Evolutionary conservation across 2,797 vertebrate genomes (phyloP), one percentile per base, ranked within the genome.

Genomic region (Lepilemur septentrionalis): DNA sequence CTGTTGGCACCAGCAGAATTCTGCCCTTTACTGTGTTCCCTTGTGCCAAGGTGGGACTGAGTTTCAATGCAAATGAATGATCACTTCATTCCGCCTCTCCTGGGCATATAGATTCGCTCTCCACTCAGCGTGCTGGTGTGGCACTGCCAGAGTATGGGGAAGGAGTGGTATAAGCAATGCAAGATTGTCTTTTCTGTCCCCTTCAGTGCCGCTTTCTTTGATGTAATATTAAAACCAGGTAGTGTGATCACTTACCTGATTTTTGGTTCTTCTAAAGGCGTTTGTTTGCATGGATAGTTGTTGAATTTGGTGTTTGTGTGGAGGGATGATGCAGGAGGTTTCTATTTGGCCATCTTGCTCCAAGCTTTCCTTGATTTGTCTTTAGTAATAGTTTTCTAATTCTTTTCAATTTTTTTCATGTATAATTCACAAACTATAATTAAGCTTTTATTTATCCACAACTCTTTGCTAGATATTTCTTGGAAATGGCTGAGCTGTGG

Each of bases 331-430:
- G 1, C 63, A 65, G 32, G 32, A 65, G 63, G 32, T n/a, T 65
- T 65, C 32, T 65, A n/a, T 65, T 65, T 65, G 63, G 32, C 63
- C 63, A 65, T 65, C 32, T 65, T 65, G 17, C 15, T n/a, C 63
- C 15, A n/a, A 15, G 0, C 17, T 7, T 32, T 65, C 63, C 32
- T 65, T 79, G n/a, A 55, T 79, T 93, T 93, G 3, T 91, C 9
- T 91, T 93, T 72, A 79, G 35, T 78, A 38, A 79, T 79, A 15
- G 23, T 38, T 91, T 94, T 86, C 48, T 95, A 15, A 83, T 59
- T 35, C 70, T 87, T 95, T 32, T 65, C 80, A 30, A 25, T 52
- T 61, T 76, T 73, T 91, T 93, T 90, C 41, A 89, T 43, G 85
- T 89, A 78, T 93, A 85, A 84, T 79, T 65, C 20, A 55, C 50